These are phyloP conservation scores for Oophaga sylvatica DNA, from an alignment of 2,797 vertebrate species.

Conservation along the genomic window DNA sequence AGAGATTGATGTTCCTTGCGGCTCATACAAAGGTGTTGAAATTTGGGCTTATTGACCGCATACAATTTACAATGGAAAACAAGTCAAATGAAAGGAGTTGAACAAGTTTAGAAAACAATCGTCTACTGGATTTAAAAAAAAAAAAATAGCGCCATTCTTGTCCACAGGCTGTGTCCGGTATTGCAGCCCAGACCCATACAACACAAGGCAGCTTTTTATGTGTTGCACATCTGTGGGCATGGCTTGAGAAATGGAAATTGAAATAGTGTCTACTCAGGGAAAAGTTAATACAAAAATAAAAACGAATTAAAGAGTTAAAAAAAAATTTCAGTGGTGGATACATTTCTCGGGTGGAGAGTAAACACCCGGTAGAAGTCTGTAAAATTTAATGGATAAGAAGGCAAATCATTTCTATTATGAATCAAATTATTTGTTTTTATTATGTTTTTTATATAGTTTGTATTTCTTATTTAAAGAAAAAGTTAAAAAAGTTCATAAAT, in stretches of 20 bases:
- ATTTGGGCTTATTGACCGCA: neutral
- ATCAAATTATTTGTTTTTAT: neutral
- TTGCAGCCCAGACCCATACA: neutral
- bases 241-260: neutral
- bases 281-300: neutral
- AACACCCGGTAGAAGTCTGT: neutral
- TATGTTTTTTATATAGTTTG: conserved; percentile 51
- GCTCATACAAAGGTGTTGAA: neutral
- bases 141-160: neutral
- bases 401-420: conserved; percentile 16
- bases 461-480: conserved; percentile 50
- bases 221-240: neutral
- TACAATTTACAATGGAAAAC: neutral
- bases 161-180: neutral
- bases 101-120: neutral
- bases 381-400: conserved; percentile 3
- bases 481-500: conserved; percentile 25
- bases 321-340: neutral
- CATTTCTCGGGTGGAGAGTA: neutral
- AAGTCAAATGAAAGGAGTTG: neutral
- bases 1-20: neutral
- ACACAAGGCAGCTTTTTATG: conserved; percentile 1
- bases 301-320: neutral
- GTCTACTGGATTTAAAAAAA: neutral
- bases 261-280: conserved; percentile 39